Percentiles rank a stretch among this genome's conserved stretches.
Conservation (phyloP, 2,888 invertebrate genomes). For the Amitus sp. region DNA sequence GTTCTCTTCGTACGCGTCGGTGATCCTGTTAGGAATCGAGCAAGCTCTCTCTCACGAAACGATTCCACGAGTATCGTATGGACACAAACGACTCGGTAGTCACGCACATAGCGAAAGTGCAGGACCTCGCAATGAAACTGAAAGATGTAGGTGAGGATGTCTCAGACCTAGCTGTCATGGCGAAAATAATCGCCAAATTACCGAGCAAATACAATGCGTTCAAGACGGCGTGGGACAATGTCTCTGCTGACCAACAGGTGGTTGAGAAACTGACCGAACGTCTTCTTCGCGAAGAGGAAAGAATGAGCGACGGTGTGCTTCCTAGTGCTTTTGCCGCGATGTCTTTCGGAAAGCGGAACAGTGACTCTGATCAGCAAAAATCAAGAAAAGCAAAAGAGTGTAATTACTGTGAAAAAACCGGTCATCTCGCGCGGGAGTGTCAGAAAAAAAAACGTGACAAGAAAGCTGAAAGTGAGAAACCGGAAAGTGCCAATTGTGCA, state of each 20-base stretch:
- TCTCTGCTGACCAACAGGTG: constrained; percentile 25
- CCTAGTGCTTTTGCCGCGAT: constrained; percentile 15
- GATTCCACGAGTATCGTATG: constrained; percentile 38
- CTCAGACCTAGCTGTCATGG: constrained; percentile 34
- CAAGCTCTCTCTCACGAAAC: constrained; percentile 32
- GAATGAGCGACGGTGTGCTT: constrained; percentile 23
- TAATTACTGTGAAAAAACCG: constrained; percentile 8
- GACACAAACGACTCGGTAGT: constrained; percentile 40
- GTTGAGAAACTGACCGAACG: constrained; percentile 30
- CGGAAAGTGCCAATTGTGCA: no score
- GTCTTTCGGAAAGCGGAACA: neutral
- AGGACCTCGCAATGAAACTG: constrained; percentile 43
- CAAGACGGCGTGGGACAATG: constrained; percentile 41
- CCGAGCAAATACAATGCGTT: constrained; percentile 36
- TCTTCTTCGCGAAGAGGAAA: constrained; percentile 40
- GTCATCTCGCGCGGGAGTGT: constrained; percentile 15
- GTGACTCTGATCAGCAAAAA: no score
- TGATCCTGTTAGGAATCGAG: no score
- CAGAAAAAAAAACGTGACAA: no score
- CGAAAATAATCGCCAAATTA: constrained; percentile 42
- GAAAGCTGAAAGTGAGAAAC: no score
- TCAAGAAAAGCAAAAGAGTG: no score
- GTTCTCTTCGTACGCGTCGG: no score
- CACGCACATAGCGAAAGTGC: constrained; percentile 48
- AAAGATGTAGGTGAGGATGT: constrained; percentile 35